Evolutionary conservation across 1,140 invertebrate genomes (phyloP), one percentile per base, ranked within the genome.

Genomic region (Notospermus geniculatus): DNA sequence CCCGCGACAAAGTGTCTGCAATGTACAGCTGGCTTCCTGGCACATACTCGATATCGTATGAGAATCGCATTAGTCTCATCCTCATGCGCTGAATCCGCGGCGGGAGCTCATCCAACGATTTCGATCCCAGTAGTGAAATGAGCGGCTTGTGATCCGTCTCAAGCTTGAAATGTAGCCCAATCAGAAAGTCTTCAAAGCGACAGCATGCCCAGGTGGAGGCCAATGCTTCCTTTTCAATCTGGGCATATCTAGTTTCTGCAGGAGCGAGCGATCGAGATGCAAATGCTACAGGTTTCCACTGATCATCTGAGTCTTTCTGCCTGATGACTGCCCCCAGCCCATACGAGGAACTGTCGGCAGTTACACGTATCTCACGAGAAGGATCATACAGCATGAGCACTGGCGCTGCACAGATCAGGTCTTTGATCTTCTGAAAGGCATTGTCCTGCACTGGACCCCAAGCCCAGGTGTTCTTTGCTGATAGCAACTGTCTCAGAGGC

Each of bases 131-230:
- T n/a, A 83, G 79, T n/a, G 46, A 54, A 2, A 73, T 63, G 29
- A 82, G 57, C n/a, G 77, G 74, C 43, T 77, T 74, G 57, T 79
- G 75, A 62, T 81, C 76, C 0, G 73, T 80, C 19, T 73, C 45
- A 7, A 73, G 57, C 19, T 57, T 66, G 22, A 75, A 60, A 43
- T 57, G 60, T 19, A 63, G 67, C 5, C 54, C 54, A 7, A 7
- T 29, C 25, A 55, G 54, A 27, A 28, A 28, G 11, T n/a, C 5
- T 7, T 58, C 22, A 58, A 43, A 43, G 17, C 27, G 30, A 7
- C 30, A 7, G 7, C 17, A n/a, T 11, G 23, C 54, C 17, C n/a
- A 55, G 11, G 27, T n/a, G 25, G 27, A 22, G 4, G 54, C 54
- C 4, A 55, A 19, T 7, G 27, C n/a, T 55, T 55, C 54, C 9